Conservation (phyloP, 1,140 invertebrate genomes). For the Drosophila kepulauana region DNA sequence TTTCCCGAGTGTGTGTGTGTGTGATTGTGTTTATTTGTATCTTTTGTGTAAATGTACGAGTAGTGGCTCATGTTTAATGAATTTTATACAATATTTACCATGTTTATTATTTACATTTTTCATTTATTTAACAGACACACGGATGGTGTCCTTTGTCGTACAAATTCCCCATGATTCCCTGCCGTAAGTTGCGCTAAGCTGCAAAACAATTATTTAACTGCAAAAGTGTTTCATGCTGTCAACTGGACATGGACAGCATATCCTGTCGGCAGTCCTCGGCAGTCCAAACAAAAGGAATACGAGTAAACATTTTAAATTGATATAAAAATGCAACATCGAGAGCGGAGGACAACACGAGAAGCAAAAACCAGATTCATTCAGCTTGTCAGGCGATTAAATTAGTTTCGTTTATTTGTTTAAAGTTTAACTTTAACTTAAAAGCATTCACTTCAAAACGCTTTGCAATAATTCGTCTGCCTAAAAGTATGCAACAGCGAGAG, state of each 20-base stretch:
- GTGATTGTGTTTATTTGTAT: not conserved
- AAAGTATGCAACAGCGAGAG: slow-evolving; percentile 1
- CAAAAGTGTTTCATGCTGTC: slow-evolving; percentile 52
- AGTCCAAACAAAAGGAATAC: slow-evolving; percentile 40
- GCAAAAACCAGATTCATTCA: slow-evolving; percentile 20
- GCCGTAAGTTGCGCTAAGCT: slow-evolving; percentile 58
- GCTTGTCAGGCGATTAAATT: not conserved
- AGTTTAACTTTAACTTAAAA: not conserved
- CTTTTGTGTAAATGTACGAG: not conserved
- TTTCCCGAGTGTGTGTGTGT: not conserved
- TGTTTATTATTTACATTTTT: slow-evolving; percentile 46
- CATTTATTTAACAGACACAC: slow-evolving; percentile 27
- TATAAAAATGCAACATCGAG: slow-evolving; percentile 48
- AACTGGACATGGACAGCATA: slow-evolving; percentile 20
- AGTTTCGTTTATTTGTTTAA: slow-evolving; percentile 7
- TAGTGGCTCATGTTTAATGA: slow-evolving; percentile 22
- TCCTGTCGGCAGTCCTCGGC: slow-evolving; percentile 19
- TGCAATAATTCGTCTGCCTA: not conserved
- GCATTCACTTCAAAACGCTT: not conserved
- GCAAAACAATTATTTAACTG: slow-evolving; percentile 74
- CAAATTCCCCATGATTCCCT: not conserved
- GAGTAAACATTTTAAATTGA: slow-evolving; percentile 71
- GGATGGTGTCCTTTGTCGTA: slow-evolving; percentile 48
- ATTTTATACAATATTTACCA: slow-evolving; percentile 20
- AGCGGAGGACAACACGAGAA: slow-evolving; percentile 10